Conservation (phyloP, 2,888 invertebrate species). For the Hylaea fasciaria region DNA sequence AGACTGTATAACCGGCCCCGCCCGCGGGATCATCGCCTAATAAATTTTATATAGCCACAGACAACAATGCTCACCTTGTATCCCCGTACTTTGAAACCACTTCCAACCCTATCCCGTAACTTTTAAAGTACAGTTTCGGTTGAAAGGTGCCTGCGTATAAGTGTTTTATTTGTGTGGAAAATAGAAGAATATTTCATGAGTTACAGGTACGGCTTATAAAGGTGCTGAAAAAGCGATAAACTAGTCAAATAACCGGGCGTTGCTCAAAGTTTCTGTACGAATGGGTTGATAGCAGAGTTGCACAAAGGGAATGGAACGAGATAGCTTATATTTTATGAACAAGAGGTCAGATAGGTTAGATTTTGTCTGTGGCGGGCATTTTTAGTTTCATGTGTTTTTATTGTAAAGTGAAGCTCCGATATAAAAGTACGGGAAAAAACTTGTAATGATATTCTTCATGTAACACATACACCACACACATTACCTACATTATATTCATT, state of each 20-base stretch:
- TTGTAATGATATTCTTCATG: too few species aligned
- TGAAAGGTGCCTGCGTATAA: conserved; percentile 22
- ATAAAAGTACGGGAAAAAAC: too few species aligned
- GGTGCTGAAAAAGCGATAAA: conserved; percentile 42
- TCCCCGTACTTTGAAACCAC: conserved; percentile 21
- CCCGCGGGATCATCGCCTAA: conserved; percentile 52
- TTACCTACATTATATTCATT: too few species aligned
- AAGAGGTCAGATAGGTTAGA: conserved; percentile 19
- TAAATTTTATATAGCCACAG: conserved; percentile 53
- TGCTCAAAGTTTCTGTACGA: conserved; percentile 30
- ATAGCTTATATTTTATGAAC: conserved; percentile 37
- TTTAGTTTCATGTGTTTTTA: too few species aligned
- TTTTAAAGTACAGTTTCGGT: neutral
- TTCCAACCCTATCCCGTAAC: conserved; percentile 30
- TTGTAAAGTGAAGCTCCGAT: too few species aligned
- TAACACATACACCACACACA: too few species aligned
- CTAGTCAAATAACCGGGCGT: conserved; percentile 46
- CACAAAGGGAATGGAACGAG: conserved; percentile 31
- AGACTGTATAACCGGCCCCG: conserved; percentile 51
- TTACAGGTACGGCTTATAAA: conserved; percentile 39
- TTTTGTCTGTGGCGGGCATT: too few species aligned
- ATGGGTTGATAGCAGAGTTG: conserved; percentile 37
- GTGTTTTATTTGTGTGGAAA: conserved; percentile 13
- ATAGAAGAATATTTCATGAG: conserved; percentile 47
- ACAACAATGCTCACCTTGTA: conserved; percentile 38